Evolutionary conservation across 2,113 vertebrate genomes (phyloP), one percentile per base, ranked within the genome.

Genomic region (Dicerorhinus sumatrensis): DNA sequence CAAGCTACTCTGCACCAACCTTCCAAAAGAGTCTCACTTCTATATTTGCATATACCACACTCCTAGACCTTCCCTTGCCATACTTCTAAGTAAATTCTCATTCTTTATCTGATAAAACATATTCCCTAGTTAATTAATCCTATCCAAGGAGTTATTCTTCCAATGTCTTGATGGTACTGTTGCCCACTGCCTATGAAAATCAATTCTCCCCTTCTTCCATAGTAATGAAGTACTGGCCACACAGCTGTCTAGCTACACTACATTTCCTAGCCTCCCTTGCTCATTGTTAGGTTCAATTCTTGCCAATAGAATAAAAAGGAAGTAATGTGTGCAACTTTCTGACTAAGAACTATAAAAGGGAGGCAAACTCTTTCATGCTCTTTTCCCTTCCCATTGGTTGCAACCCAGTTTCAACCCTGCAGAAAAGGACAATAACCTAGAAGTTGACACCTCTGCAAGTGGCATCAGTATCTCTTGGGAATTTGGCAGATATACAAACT

Each of bases 71-170:
- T 42, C 39, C 58, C 58, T 42, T 29, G 36, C 11, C 17, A 85
- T 20, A 70, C 5, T 70, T 86, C 54, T 65, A 84, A 23, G 70
- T 39, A 83, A 89, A 60, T 46, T 85, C 48, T 46, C 58, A 63
- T 85, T 70, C 63, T 69, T 91, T 65, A 91, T 31, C 70, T 94
- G 67, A 75, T 76, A 94, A 95, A 81, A 83, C 23, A 85, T 56
- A 77, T 67, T 54, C 48, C 9, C n/a, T 65, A 20, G 60, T 75
- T 92, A 93, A 80, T 73, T 46, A 91, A 70, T 36, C 46, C 20
- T 75, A 69, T 25, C 39, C 62, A 84, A 77, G 29, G 86, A 67
- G 31, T 56, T 76, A 70, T 60, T 96, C 54, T 70, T 89, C 33
- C 20, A 82, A 23, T 63, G 33, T 80, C 54, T 76, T 58, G 56